Base-by-base conservation (phyloP, 1,140 invertebrate species). In the Euura lappo region DNA sequence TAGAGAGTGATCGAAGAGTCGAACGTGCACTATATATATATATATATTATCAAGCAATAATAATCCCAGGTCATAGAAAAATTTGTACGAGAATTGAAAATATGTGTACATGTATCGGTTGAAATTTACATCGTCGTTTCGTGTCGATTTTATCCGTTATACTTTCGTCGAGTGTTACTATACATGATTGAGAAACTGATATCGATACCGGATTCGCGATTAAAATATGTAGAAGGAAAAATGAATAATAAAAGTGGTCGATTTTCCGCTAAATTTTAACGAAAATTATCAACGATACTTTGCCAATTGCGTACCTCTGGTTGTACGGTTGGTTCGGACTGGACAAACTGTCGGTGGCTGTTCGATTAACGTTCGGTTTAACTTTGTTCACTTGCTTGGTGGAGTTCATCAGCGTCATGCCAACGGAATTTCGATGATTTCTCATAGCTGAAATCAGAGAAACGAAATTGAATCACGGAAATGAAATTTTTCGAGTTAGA, bases 381-480 rank as follows among this genome's bases (percentile, higher is more conserved):
- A 95, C 94, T 86, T 95, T 95, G 88, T 95, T 95, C 80, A 95
- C 93, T 86, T 95, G 94, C 84, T 95, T 93, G 73, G 87, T 89
- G 60, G 88, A 89, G 78, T 89, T 89, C 78, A 89, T 88, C 79
- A 94, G 89, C 43, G 91, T 87, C 76, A 90, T 92, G 64, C 91
- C 91, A 76, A 91, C 91, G 78, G 91, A 93, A 81, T 90, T 94
- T 73, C 93, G 89, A 81, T 93, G 92, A 84, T 95, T 95, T 75
- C 93, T 84, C 83, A 87, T 85, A 43, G 80, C 85, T 87, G 79
- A 5, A 84, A 85, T 68, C 79, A 74, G 73, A 71, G 65, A 69
- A 46, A 67, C 44, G 6, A 66, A 67, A 28, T 66, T 72, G 6
- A 43, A n/a, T 72, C 13, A 5, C 44, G 51, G 46, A 51, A 69